Evolutionary conservation across 1,140 invertebrate species (phyloP).

Genomic region (Lordiphosa stackelbergi): DNA sequence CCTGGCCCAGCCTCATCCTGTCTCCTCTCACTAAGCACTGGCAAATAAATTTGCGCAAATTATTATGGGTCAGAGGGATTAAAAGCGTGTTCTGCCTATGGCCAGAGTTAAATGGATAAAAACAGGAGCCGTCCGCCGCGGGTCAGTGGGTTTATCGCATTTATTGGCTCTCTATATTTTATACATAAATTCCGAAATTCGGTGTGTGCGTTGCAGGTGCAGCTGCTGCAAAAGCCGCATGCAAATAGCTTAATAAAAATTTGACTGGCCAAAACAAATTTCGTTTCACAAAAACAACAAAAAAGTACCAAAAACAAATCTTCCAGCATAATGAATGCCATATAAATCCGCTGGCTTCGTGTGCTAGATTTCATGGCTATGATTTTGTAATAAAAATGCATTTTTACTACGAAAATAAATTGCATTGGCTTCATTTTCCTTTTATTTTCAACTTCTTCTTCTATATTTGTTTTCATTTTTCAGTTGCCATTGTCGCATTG

Average conservation of each 20-base stretch:
- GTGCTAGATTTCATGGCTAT: conserved; percentile 56
- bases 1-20: background rate
- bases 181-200: conserved; percentile 55
- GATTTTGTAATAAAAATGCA: conserved; percentile 71
- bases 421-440: conserved; percentile 46
- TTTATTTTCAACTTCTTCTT: conserved; percentile 2
- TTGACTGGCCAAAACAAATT: conserved; percentile 46
- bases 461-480: conserved; percentile 18
- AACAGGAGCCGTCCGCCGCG: conserved; percentile 23
- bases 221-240: conserved; percentile 30
- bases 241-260: conserved; percentile 67
- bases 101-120: conserved; percentile 39
- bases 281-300: background rate
- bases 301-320: conserved; percentile 4
- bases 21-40: conserved; percentile 50
- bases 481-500: conserved; percentile 30
- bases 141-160: conserved; percentile 59
- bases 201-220: conserved; percentile 42
- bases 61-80: conserved; percentile 54
- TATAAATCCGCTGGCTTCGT: conserved; percentile 51
- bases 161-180: conserved; percentile 65
- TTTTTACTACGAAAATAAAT: conserved; percentile 67
- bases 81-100: conserved; percentile 29
- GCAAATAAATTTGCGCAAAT: conserved; percentile 74
- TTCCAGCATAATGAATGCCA: conserved; percentile 59